A percentile compares a stretch with the other conserved stretches of the same genome.
These are phyloP conservation scores for Macropis europaea DNA, from an alignment of 2,888 invertebrate genomes.

Conservation along the genomic window DNA sequence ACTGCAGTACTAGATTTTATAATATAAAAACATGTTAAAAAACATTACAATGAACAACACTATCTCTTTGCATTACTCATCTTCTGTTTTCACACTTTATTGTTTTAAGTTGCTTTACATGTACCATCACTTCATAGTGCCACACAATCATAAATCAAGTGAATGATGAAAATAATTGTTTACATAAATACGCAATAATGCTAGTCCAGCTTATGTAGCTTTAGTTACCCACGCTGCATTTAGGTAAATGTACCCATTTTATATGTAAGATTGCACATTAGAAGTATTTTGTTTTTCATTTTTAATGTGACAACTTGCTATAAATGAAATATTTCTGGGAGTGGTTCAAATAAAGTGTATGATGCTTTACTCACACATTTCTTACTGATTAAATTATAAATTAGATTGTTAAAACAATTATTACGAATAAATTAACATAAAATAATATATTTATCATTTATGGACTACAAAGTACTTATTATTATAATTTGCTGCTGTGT, in stretches of 20 bases:
- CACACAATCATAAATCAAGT: neutral
- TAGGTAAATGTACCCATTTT: neutral
- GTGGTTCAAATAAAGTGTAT: slow-evolving; percentile 1
- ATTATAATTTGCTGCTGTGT: neutral
- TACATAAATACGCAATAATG: neutral
- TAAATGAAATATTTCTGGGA: neutral
- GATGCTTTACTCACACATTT: neutral
- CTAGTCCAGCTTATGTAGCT: slow-evolving; percentile 23
- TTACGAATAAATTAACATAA: neutral
- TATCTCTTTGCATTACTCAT: slow-evolving; percentile 54
- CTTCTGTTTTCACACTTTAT: slow-evolving; percentile 47
- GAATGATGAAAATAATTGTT: neutral
- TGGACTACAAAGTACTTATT: neutral
- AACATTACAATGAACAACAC: slow-evolving; percentile 27
- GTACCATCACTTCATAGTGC: slow-evolving; percentile 18
- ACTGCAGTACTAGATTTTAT: neutral
- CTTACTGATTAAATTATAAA: neutral
- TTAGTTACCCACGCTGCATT: slow-evolving; percentile 5
- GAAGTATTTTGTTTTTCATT: neutral
- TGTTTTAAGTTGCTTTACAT: slow-evolving; percentile 58
- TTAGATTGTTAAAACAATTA: slow-evolving; percentile 7
- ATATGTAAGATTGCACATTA: neutral
- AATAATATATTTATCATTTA: neutral
- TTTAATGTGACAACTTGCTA: neutral
- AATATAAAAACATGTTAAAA: neutral